These are phyloP conservation scores for Fringilla coelebs DNA, from an alignment of 2,797 vertebrate genomes.

Conservation along the genomic window DNA sequence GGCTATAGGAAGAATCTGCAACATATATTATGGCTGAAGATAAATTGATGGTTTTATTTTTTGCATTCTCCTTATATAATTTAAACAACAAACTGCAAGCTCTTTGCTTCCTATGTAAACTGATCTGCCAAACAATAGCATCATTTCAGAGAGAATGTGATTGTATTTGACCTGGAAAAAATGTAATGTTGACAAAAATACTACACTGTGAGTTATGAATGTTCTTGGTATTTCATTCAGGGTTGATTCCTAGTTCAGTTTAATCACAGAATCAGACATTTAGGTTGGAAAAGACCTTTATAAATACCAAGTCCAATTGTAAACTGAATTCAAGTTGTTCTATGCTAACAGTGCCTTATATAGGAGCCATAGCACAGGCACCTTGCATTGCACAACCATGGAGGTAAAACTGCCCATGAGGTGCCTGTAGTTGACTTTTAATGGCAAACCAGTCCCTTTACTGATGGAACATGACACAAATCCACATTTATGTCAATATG, in stretches of 20 bases:
- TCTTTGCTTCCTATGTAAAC: neutral
- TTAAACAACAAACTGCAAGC: neutral
- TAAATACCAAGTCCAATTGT: rapidly evolving
- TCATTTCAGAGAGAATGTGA: neutral
- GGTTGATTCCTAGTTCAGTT: neutral
- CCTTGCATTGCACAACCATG: rapidly evolving
- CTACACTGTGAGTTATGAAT: neutral
- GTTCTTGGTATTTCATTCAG: neutral
- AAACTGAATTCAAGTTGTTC: neutral
- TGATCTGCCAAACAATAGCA: neutral
- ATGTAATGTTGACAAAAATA: neutral
- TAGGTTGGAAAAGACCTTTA: neutral
- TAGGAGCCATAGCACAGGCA: rapidly evolving
- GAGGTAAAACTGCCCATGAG: neutral
- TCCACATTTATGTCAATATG: neutral
- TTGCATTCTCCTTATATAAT: neutral
- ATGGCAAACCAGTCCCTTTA: neutral
- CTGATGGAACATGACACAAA: neutral
- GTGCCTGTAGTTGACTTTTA: neutral
- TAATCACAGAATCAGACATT: neutral
- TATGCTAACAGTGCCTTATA: neutral
- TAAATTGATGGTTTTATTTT: neutral
- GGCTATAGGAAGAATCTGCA: neutral
- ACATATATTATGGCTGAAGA: neutral
- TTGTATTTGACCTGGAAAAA: neutral